Evolutionary conservation across 2,797 vertebrate genomes (phyloP).

Genomic region (Fundulus diaphanus): DNA sequence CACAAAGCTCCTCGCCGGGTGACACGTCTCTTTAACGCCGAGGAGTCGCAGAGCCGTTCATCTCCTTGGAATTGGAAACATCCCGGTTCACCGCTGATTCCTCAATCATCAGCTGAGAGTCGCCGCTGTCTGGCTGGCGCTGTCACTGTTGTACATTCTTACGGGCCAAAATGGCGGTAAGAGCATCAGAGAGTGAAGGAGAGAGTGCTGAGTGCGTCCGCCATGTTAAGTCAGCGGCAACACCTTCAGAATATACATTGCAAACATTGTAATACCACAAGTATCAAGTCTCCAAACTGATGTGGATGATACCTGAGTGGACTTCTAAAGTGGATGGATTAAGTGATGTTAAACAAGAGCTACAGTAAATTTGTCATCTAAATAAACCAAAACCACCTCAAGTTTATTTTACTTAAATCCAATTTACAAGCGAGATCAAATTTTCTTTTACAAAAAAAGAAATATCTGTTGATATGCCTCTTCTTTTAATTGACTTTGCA

Average conservation of each 20-base stretch:
- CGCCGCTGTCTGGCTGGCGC: constrained; percentile 26
- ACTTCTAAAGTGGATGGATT: not conserved
- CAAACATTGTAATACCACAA: constrained; percentile 26
- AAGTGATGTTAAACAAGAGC: constrained; percentile 4
- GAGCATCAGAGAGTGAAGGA: constrained; percentile 44
- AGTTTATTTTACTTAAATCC: not conserved
- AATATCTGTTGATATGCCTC: not conserved
- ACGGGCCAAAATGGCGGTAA: constrained; percentile 51
- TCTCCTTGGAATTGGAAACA: constrained; percentile 57
- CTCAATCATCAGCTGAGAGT: constrained; percentile 61
- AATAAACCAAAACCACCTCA: not conserved
- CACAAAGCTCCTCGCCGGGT: constrained; percentile 6
- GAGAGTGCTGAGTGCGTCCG: constrained; percentile 62
- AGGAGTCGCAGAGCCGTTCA: constrained; percentile 48
- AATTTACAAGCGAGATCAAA: not conserved
- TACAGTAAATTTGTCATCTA: not conserved
- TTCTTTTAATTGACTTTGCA: not conserved
- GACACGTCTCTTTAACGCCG: constrained; percentile 37
- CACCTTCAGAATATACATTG: constrained; percentile 21
- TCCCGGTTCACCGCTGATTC: constrained; percentile 49
- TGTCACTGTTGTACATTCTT: constrained; percentile 60
- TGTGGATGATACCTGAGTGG: not conserved
- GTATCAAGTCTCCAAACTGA: constrained; percentile 19
- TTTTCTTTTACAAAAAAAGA: not conserved
- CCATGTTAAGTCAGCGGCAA: constrained; percentile 36